These are phyloP conservation scores for Miltochrista miniata DNA, from an alignment of 2,888 invertebrate species.

Conservation along the genomic window DNA sequence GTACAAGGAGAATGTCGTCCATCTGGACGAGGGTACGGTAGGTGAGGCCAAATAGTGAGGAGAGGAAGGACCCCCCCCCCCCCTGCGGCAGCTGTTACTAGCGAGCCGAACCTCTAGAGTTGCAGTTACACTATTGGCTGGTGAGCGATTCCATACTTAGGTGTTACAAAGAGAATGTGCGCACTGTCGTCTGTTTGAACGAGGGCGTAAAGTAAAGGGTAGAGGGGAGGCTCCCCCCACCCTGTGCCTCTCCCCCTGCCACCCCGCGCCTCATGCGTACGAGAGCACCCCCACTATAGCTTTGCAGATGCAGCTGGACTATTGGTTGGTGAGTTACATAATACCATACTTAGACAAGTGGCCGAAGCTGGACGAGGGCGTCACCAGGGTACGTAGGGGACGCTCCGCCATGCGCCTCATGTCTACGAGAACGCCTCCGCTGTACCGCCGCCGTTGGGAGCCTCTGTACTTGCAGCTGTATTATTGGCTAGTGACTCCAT, in stretches of 20 bases:
- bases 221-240: slow-evolving; percentile 74
- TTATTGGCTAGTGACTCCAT: slow-evolving; percentile 87
- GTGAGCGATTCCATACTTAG: no score
- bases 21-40: no score
- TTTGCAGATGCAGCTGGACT: slow-evolving; percentile 90
- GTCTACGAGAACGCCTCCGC: slow-evolving; percentile 15
- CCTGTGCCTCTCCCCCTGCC: slow-evolving; percentile 79
- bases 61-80: slow-evolving; percentile 6
- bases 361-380: no score
- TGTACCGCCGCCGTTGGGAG: slow-evolving; percentile 2
- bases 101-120: slow-evolving; percentile 31
- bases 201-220: slow-evolving; percentile 66
- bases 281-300: slow-evolving; percentile 10
- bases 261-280: slow-evolving; percentile 66
- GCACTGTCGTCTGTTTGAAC: no score
- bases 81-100: slow-evolving; percentile 22
- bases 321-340: slow-evolving; percentile 86
- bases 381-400: no score
- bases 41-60: no score
- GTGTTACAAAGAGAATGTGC: no score
- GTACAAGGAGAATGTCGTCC: no score
- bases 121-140: slow-evolving; percentile 96
- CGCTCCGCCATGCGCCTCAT: no score
- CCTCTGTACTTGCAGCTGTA: slow-evolving; percentile 88
- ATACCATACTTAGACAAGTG: no score